phyloP scores from a whole-genome alignment of 2,888 invertebrate genomes.

The Agelastica alni region DNA sequence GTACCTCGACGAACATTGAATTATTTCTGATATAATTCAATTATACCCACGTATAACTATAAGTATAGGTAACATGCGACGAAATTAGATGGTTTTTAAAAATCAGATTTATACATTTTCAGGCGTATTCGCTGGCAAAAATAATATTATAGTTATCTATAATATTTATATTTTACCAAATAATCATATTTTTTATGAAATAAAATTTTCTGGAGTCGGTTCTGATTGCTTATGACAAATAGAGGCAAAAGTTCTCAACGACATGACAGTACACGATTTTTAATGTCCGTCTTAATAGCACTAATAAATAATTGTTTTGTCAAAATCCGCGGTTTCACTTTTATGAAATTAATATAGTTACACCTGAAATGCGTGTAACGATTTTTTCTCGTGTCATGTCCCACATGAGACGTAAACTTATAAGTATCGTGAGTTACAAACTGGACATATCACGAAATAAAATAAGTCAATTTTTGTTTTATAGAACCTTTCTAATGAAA shows the following conservation, averaged over 20 bases:
- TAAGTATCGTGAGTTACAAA: slow-evolving; percentile 3
- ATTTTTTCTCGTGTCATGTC: slow-evolving; percentile 12
- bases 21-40: too few relatives aligned
- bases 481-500: slow-evolving; percentile 10
- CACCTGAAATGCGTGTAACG: neutral
- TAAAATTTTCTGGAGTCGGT: neutral
- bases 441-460: slow-evolving; percentile 2
- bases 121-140: too few relatives aligned
- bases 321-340: slow-evolving; percentile 5
- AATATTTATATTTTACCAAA: too few relatives aligned
- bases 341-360: neutral
- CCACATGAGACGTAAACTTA: neutral
- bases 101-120: too few relatives aligned
- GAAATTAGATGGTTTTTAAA: too few relatives aligned
- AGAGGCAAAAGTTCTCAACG: neutral
- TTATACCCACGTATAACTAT: too few relatives aligned
- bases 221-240: neutral
- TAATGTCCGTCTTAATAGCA: neutral
- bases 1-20: too few relatives aligned
- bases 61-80: too few relatives aligned
- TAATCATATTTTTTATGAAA: too few relatives aligned
- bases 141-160: too few relatives aligned
- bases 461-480: slow-evolving; percentile 8
- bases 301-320: slow-evolving; percentile 11
- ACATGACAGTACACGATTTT: slow-evolving; percentile 4